A percentile compares a stretch with the other conserved stretches of the same genome.
phyloP scores from a whole-genome alignment of 2,888 invertebrate genomes.

The Nycteola revayana region DNA sequence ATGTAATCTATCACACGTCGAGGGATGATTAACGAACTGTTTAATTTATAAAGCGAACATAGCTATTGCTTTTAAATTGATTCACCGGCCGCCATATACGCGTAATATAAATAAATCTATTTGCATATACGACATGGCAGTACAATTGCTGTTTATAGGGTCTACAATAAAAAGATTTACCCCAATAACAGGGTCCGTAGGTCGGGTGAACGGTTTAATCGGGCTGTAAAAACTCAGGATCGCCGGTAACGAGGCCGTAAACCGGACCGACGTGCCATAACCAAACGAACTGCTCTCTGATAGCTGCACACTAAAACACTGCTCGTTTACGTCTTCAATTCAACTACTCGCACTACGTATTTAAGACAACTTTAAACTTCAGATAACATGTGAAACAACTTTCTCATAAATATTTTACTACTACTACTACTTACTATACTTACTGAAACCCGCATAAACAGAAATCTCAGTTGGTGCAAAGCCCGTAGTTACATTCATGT shows the following conservation, averaged over 20 bases:
- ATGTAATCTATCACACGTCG: constrained; percentile 37
- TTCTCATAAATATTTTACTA: too few species aligned
- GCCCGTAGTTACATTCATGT: constrained; percentile 19
- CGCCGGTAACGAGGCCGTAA: constrained; percentile 72
- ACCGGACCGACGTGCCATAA: constrained; percentile 53
- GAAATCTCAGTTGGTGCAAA: constrained; percentile 29
- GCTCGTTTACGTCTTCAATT: constrained; percentile 18
- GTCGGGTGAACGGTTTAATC: constrained; percentile 64
- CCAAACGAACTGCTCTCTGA: constrained; percentile 45
- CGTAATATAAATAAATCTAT: constrained; percentile 14
- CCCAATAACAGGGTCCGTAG: constrained; percentile 65
- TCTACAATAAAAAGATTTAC: constrained; percentile 65
- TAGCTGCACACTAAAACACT: constrained; percentile 38
- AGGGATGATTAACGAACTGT: constrained; percentile 30
- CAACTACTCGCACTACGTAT: constrained; percentile 19
- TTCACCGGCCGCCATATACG: constrained; percentile 6
- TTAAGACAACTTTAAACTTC: constrained; percentile 10
- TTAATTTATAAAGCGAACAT: constrained; percentile 22
- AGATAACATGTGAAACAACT: too few species aligned
- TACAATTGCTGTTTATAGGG: constrained; percentile 34
- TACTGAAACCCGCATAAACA: constrained; percentile 5
- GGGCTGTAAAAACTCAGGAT: constrained; percentile 70
- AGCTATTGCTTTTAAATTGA: constrained; percentile 16
- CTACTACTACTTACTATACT: too few species aligned
- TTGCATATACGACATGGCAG: constrained; percentile 21